Percentiles rank a stretch among this genome's conserved stretches.
Evolutionary conservation across 1,140 invertebrate genomes (phyloP).

Genomic region (Papilio polyxenes): DNA sequence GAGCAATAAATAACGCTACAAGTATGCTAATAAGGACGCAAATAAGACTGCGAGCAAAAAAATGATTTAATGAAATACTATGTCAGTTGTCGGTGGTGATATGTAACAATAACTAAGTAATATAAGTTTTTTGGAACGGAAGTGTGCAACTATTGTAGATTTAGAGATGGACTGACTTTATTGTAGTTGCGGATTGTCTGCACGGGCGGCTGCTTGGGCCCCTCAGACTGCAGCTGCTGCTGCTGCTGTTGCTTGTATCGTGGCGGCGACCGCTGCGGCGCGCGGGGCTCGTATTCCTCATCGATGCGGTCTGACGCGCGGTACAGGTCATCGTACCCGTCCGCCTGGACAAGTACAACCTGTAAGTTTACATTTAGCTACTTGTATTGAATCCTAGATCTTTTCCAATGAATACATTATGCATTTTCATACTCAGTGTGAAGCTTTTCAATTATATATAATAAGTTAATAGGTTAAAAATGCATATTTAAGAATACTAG

Average conservation of each 20-base stretch:
- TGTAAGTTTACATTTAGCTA: slow-evolving; percentile 48
- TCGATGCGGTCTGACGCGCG: slow-evolving; percentile 66
- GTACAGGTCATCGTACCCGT: slow-evolving; percentile 71
- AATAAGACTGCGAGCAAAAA: background rate
- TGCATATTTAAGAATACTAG: too few species aligned
- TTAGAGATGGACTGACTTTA: slow-evolving; percentile 75
- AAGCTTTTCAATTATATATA: too few species aligned
- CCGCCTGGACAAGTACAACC: slow-evolving; percentile 72
- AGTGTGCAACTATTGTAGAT: background rate
- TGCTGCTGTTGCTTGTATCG: slow-evolving; percentile 58
- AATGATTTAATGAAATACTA: background rate
- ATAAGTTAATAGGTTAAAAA: too few species aligned
- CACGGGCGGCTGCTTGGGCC: slow-evolving; percentile 85
- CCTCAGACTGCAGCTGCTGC: slow-evolving; percentile 81
- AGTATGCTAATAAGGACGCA: too few species aligned
- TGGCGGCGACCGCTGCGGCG: slow-evolving; percentile 53
- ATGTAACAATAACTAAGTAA: background rate
- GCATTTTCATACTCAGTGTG: too few species aligned
- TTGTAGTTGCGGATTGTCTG: slow-evolving; percentile 91
- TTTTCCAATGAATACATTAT: too few species aligned
- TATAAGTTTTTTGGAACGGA: background rate
- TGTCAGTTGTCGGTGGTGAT: background rate
- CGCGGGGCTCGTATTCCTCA: slow-evolving; percentile 67
- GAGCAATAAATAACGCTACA: background rate
- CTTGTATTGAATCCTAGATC: too few species aligned